Base-by-base conservation (phyloP, 1,140 invertebrate species). In the Propsilocerus akamusi region DNA sequence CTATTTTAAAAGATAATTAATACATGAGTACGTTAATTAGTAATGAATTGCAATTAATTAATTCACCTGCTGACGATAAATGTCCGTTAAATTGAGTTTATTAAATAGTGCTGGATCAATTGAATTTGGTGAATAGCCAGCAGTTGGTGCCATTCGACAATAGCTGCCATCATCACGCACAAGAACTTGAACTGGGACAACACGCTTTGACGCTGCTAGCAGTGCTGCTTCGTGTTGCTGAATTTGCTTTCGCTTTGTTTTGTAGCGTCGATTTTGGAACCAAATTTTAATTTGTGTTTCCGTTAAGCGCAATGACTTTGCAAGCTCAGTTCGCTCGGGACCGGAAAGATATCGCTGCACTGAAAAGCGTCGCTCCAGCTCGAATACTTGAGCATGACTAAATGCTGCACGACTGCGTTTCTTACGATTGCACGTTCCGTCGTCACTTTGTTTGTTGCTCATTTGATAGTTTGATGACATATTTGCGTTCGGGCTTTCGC, bases 181-280 rank as follows among this genome's bases (percentile, higher is more conserved):
- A 20, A 95, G 65, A 0, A 95, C 83, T 58, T 91, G 90, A 0
- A 94, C 86, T 0, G 86, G 80, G 0, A 91, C 85, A 60, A 83
- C 81, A 48, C 84, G 74, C 5, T 78, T 74, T 0, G 71, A 73
- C n/a, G 73, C 73, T 2, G 69, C 72, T 10, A 80, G 54, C 57
- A 80, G 63, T 3, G 72, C 74, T 0, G 74, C 74, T 56, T 80
- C 77, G 54, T 80, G 77, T 66, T 79, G 74, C 58, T 94, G 90
- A 14, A 96, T 66, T 54, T 93, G 86, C 61, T 94, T 91, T 49
- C 93, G 75, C 65, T 98, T 98, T 48, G 93, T 97, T 64, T 98
- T 98, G 72, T 98, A 97, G 2, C 91, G 76, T 17, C 93, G 75
- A 67, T 98, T 97, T 66, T 97, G 93, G 66, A 97, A 97, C 90